Evolutionary conservation across 2,797 vertebrate genomes (phyloP).

Genomic region (Hafferia zeledoni): DNA sequence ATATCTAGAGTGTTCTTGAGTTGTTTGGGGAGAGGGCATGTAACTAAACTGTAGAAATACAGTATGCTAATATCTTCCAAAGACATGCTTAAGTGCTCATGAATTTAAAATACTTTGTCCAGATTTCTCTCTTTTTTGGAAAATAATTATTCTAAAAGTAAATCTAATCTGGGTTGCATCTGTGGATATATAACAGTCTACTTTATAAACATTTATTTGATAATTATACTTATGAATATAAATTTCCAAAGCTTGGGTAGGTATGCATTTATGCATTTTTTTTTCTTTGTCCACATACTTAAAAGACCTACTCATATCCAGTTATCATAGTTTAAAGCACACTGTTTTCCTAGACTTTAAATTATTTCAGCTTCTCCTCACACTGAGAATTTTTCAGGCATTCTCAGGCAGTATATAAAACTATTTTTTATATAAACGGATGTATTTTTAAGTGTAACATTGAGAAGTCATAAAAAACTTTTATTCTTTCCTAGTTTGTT

Average conservation of each 20-base stretch:
- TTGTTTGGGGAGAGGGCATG: not conserved
- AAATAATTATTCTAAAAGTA: not conserved
- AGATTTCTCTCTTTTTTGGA: not conserved
- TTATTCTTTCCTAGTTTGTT: fast-evolving
- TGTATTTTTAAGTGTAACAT: not conserved
- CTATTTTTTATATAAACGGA: not conserved
- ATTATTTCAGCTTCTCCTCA: not conserved
- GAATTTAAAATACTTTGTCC: not conserved
- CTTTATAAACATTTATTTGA: not conserved
- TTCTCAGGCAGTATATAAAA: not conserved
- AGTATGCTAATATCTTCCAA: not conserved
- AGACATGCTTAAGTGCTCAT: not conserved
- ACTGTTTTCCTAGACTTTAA: not conserved
- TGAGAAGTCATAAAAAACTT: not conserved
- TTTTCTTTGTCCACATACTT: not conserved
- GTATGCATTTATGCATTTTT: not conserved
- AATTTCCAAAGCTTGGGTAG: not conserved
- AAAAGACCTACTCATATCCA: not conserved
- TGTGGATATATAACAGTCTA: not conserved
- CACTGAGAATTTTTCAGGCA: not conserved
- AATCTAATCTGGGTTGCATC: not conserved
- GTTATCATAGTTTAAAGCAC: not conserved
- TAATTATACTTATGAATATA: not conserved
- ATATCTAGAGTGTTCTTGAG: slow-evolving; percentile 27
- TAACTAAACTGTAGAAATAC: not conserved